phyloP scores from a whole-genome alignment of 2,888 invertebrate species.

The Lochmaea capreae region DNA sequence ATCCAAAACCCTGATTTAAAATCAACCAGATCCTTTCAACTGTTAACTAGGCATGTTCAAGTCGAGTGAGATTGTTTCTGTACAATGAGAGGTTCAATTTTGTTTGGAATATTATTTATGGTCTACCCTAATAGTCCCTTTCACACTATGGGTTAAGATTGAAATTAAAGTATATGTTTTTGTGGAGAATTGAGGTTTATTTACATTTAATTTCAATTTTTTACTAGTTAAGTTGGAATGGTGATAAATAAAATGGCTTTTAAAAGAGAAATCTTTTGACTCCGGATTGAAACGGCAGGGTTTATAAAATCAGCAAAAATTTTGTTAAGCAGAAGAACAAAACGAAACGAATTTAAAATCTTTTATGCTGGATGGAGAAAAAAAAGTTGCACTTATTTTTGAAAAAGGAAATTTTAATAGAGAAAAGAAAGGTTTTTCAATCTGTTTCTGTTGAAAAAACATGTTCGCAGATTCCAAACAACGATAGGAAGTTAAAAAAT shows the following conservation, averaged over 20 bases:
- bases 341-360: background rate
- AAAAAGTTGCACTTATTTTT: background rate
- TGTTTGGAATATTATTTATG: too few relatives aligned
- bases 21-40: too few relatives aligned
- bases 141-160: background rate
- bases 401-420: too few relatives aligned
- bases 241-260: background rate
- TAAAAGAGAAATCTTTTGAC: background rate
- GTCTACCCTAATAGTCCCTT: too few relatives aligned
- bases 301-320: background rate
- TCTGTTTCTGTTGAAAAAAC: too few relatives aligned
- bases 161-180: background rate
- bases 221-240: background rate
- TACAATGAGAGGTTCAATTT: too few relatives aligned
- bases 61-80: too few relatives aligned
- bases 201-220: background rate
- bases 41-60: too few relatives aligned
- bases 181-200: background rate
- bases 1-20: too few relatives aligned
- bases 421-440: too few relatives aligned
- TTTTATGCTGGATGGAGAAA: background rate
- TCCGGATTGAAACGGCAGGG: background rate
- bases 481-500: too few relatives aligned
- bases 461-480: too few relatives aligned
- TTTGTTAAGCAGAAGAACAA: background rate